These are phyloP conservation scores for Bombylius major DNA, from an alignment of 2,888 invertebrate genomes.

Conservation along the genomic window DNA sequence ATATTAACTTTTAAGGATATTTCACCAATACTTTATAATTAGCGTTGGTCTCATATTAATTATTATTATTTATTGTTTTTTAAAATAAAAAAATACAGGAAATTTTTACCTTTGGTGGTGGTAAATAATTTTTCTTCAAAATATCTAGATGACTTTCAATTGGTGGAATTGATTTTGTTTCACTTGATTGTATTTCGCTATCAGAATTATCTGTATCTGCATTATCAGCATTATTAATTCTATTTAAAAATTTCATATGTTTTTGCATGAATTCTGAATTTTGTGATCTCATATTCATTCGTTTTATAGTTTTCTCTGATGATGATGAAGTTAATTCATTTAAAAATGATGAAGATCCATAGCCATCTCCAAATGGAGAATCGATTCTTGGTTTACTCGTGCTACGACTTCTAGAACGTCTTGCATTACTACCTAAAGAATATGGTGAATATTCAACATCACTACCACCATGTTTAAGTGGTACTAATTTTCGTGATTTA, in stretches of 20 bases:
- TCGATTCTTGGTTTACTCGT: conserved; percentile 12
- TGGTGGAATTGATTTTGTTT: conserved; percentile 12
- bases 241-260: conserved; percentile 46
- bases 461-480: conserved; percentile 10
- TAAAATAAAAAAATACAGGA: neutral
- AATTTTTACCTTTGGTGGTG: conserved; percentile 12
- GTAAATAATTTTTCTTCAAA: conserved; percentile 3
- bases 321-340: conserved; percentile 10
- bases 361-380: conserved; percentile 4
- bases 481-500: conserved; percentile 22
- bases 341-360: conserved; percentile 4
- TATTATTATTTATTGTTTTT: neutral
- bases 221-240: conserved; percentile 33
- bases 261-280: conserved; percentile 51
- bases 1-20: too few species aligned
- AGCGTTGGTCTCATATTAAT: too few species aligned
- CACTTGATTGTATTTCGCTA: conserved; percentile 22
- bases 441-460: conserved; percentile 1
- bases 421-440: neutral
- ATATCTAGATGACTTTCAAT: conserved; percentile 4
- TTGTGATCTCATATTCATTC: conserved; percentile 47
- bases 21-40: too few species aligned
- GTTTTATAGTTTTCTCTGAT: conserved; percentile 15
- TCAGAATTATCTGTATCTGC: conserved; percentile 21
- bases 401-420: conserved; percentile 30